Evolutionary conservation across 37 sponge, comb jelly and placozoan genomes (phyloP), one percentile per base, ranked within the genome.

Genomic region (Dysidea cf. avara): DNA sequence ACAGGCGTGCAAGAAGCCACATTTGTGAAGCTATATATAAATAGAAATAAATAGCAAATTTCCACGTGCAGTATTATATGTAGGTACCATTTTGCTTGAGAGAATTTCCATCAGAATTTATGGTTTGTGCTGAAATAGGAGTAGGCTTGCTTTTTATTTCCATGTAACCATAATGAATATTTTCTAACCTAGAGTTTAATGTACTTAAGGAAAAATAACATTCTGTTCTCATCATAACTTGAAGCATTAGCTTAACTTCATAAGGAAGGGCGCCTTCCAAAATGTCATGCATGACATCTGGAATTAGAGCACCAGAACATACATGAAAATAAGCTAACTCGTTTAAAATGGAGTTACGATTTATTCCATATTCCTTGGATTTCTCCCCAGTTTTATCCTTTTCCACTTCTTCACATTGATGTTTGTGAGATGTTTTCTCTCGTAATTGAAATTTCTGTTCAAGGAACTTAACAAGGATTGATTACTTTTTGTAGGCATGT

Each of bases 351-450:
- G 69, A 26, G 21, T 71, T 24, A 3, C 72, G 38, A 35, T 75
- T 75, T 12, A 75, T 62, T 39, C 76, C 76, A 75, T 63, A 75
- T 35, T 46, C 56, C 39, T 54, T 76, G 0, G 75, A 74, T 17
- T 33, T 46, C 18, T 34, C 38, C 20, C 40, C 66, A 29, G 36
- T 34, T 32, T 16, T 12, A 14, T 76, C 77, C 18, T 76, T 37
- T 24, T 56, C 46, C 5, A 43, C 46, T 43, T 12, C 5, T 9
- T 12, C 46, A 43, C 46, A 43, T 9, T 43, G 73, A 30, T 57
- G 57, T 7, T 37, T 34, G 39, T 71, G 72, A 18, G 56, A 17
- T 17, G 12, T 20, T 16, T 71, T 25, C 48, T n/a, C 35, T 34
- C 72, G 56, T 7, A 71, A 33, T 18, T 9, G 14, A 48, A 61